Percentiles rank a stretch among this genome's conserved stretches.
Conservation (phyloP, 2,113 vertebrate species). For the Ceyx cyanopectus region DNA sequence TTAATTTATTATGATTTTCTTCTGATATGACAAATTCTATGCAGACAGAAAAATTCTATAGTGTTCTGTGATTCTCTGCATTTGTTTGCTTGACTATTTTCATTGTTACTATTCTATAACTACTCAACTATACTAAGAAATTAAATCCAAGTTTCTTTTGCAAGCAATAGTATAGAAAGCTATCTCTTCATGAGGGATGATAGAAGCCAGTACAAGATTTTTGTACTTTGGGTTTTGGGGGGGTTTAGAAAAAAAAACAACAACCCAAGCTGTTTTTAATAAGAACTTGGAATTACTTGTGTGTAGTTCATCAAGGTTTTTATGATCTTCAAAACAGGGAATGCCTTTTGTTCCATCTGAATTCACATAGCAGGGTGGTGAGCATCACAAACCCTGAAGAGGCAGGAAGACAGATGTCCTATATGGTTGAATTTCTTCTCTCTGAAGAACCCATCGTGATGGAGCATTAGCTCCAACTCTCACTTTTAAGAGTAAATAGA, state of each 20-base stretch:
- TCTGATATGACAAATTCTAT: not conserved
- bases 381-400: constrained; percentile 40
- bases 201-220: not conserved
- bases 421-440: constrained; percentile 37
- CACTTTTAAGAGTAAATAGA: not conserved
- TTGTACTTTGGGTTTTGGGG: not conserved
- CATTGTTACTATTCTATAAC: not conserved
- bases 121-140: not conserved
- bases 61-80: no score
- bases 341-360: constrained; percentile 52
- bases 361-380: constrained; percentile 57
- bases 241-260: not conserved
- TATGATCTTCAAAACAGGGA: constrained; percentile 47
- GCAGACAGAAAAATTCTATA: no score
- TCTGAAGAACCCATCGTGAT: not conserved
- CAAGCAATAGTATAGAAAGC: not conserved
- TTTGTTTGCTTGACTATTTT: not conserved
- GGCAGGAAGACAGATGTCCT: constrained; percentile 44
- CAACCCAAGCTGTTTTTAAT: not conserved
- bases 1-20: not conserved
- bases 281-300: constrained; percentile 30
- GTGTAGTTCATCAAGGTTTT: constrained; percentile 12
- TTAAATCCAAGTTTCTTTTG: not conserved
- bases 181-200: not conserved
- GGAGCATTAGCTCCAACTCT: not conserved